These are phyloP conservation scores for Bibio marci DNA, from an alignment of 2,888 invertebrate species.

Conservation along the genomic window DNA sequence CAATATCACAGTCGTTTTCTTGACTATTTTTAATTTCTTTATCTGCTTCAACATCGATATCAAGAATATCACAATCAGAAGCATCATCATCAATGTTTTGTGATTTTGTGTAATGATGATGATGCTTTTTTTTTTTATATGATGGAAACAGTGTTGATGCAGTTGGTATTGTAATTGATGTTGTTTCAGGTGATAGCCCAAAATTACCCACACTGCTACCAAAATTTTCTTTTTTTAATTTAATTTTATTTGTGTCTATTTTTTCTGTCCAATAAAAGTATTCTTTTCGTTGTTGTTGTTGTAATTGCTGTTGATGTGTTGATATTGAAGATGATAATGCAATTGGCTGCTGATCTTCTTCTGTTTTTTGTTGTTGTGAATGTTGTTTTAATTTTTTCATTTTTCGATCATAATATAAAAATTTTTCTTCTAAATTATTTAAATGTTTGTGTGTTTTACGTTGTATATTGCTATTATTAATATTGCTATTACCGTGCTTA, in stretches of 20 bases:
- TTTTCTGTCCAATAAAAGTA: conserved; percentile 28
- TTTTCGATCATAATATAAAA: conserved; percentile 10
- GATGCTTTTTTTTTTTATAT: conserved; percentile 3
- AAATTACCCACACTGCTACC: not conserved
- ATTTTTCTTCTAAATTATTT: conserved; percentile 10
- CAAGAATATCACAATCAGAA: no score
- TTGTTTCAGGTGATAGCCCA: not conserved
- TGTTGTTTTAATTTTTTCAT: conserved; percentile 9
- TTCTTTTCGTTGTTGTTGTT: conserved; percentile 15
- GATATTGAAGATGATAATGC: not conserved
- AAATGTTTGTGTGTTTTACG: conserved; percentile 6
- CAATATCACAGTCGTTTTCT: not conserved
- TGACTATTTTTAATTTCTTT: conserved; percentile 1
- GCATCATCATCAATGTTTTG: not conserved
- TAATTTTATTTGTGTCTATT: conserved; percentile 17
- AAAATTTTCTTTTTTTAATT: conserved; percentile 10
- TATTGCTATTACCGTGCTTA: no score
- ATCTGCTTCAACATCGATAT: conserved; percentile 9
- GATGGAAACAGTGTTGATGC: conserved; percentile 5
- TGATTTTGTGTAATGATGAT: not conserved
- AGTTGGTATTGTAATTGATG: not conserved
- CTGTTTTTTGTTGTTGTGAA: conserved; percentile 3
- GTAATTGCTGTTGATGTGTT: not conserved
- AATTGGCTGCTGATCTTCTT: not conserved
- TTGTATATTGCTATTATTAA: not conserved